These are phyloP conservation scores for Palaemon carinicauda DNA, from an alignment of 1,140 invertebrate species.

Conservation along the genomic window DNA sequence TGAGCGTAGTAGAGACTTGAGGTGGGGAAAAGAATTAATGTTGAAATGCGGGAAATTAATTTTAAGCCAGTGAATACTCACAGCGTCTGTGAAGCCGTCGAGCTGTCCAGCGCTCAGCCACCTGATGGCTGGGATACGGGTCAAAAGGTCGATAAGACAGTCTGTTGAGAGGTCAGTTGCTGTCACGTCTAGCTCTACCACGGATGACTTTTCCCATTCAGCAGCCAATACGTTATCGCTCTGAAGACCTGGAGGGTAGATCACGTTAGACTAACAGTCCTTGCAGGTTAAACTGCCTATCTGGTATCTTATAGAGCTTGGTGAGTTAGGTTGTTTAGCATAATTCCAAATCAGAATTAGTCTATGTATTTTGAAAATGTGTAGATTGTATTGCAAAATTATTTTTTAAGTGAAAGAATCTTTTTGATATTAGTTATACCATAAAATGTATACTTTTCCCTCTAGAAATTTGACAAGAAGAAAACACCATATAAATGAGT, in stretches of 20 bases:
- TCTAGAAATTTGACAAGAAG: too few species aligned
- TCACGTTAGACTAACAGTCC: too few species aligned
- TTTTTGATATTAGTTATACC: too few species aligned
- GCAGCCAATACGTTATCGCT: slow-evolving; percentile 92
- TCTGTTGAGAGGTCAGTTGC: slow-evolving; percentile 95
- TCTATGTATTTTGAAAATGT: too few species aligned
- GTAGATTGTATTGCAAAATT: too few species aligned
- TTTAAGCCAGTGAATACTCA: slow-evolving; percentile 61
- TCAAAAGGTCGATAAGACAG: slow-evolving; percentile 91
- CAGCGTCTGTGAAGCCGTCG: slow-evolving; percentile 96
- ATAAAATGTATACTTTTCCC: too few species aligned
- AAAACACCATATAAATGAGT: too few species aligned
- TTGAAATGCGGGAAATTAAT: slow-evolving; percentile 84
- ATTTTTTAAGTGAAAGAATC: too few species aligned
- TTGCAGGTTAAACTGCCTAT: neutral
- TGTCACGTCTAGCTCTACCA: slow-evolving; percentile 96
- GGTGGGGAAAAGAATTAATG: too few species aligned
- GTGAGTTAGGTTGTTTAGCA: too few species aligned
- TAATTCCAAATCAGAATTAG: too few species aligned
- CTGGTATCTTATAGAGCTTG: neutral
- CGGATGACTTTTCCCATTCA: slow-evolving; percentile 89
- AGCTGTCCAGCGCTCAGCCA: slow-evolving; percentile 95
- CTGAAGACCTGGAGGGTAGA: slow-evolving; percentile 70
- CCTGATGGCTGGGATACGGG: slow-evolving; percentile 83
- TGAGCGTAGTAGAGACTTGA: too few species aligned